Evolutionary conservation across 2,113 vertebrate species (phyloP), one percentile per base, ranked within the genome.

Genomic region (Octodon degus): DNA sequence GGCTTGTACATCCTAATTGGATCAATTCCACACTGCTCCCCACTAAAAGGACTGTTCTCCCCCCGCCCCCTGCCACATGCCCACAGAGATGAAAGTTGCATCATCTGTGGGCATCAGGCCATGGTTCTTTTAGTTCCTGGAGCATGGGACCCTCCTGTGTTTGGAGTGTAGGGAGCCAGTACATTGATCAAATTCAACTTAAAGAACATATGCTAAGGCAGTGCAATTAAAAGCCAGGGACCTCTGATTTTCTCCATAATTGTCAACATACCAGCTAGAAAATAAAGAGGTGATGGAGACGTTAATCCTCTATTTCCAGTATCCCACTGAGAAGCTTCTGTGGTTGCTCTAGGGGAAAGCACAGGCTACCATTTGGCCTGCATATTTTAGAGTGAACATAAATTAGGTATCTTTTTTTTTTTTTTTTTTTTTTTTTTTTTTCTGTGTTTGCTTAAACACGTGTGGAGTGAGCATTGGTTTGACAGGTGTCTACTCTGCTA

Each of bases 191-290:
- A 91, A 91, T 58, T 84, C 4, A n/a, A 86, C 25, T 62, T 76
- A 87, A 81, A 92, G 60, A 90, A 72, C 65, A 40, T 58, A 47
- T 34, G 80, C 65, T 60, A 17, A 90, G 32, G 70, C 11, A 50
- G 55, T 89, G 11, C 47, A 90, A 92, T 83, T 93, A 92, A 80
- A 96, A 76, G 79, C 90, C 88, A 72, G 89, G 85, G 68, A 27
- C 55, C 70, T 34, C 90, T 2, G 3, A 17, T 87, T 85, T 96
- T 65, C 82, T 68, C 11, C 19, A 25, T 47, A 19, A 10, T 79
- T 83, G 60, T 92, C 81, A 88, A 47, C 27, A 72, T 72, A 40
- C 50, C 9, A 92, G 58, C 86, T 96, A 37, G 37, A 65, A 0
- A 0, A 43, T 19, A 13, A 86, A 60, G 20, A 93, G 2, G 60